phyloP scores from a whole-genome alignment of 2,797 vertebrate genomes.

The Heliangelus exortis region DNA sequence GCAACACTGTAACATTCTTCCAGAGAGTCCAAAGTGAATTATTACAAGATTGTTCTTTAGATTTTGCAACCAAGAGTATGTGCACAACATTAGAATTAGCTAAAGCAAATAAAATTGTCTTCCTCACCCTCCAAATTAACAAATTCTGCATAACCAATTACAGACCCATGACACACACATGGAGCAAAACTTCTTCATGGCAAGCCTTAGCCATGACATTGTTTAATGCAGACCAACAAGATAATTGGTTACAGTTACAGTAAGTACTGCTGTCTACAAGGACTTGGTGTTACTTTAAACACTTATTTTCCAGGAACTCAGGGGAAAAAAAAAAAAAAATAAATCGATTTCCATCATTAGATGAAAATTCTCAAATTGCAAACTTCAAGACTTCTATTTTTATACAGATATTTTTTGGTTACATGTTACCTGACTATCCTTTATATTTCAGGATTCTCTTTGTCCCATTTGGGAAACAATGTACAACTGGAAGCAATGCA shows the following conservation, averaged over 20 bases:
- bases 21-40: constrained; percentile 3
- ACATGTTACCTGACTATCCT: background rate
- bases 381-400: constrained; percentile 39
- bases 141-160: background rate
- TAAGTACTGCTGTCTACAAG: background rate
- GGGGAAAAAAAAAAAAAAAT: background rate
- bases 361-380: constrained; percentile 26
- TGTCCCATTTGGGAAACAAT: background rate
- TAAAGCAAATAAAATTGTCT: constrained; percentile 22
- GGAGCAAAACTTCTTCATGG: background rate
- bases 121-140: background rate
- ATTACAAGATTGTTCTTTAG: constrained; percentile 19
- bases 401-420: constrained; percentile 19
- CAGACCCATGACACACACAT: background rate
- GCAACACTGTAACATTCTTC: constrained; percentile 1
- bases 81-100: background rate
- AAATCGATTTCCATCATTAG: constrained; percentile 29
- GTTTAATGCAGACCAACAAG: background rate
- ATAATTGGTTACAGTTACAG: background rate
- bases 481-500: background rate
- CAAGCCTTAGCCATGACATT: background rate
- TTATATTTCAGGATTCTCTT: constrained; percentile 22
- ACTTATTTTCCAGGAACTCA: background rate
- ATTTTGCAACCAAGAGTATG: constrained; percentile 32
- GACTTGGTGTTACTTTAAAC: background rate